Conservation (phyloP, 2,113 vertebrate species). For the Hirundichthys speculiger region DNA sequence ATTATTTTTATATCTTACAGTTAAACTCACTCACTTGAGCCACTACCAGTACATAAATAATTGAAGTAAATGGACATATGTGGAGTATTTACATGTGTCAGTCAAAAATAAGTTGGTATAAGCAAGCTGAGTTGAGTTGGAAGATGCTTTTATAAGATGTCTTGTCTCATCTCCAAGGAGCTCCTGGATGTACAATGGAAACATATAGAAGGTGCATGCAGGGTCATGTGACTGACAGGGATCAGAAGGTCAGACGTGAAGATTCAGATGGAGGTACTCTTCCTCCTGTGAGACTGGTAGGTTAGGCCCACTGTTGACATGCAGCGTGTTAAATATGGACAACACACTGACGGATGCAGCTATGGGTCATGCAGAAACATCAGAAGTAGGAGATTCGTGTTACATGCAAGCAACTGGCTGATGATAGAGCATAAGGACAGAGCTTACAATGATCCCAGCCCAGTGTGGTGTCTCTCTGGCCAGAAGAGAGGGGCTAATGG, state of each 20-base stretch:
- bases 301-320: slow-evolving; percentile 34
- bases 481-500: slow-evolving; percentile 90
- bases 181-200: slow-evolving; percentile 14
- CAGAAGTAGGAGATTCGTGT: slow-evolving; percentile 16
- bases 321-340: slow-evolving; percentile 15
- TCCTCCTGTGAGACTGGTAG: neutral
- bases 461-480: slow-evolving; percentile 96
- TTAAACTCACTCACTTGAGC: too few species aligned
- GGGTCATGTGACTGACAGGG: slow-evolving; percentile 11
- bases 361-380: slow-evolving; percentile 48
- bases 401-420: slow-evolving; percentile 61
- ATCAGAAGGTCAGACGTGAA: slow-evolving; percentile 10
- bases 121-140: neutral
- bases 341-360: neutral
- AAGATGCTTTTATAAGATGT: slow-evolving; percentile 22
- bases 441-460: slow-evolving; percentile 98
- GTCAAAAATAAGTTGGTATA: too few species aligned
- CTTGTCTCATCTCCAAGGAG: slow-evolving; percentile 12
- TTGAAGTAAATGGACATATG: too few species aligned
- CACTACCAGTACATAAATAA: too few species aligned
- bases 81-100: too few species aligned
- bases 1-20: too few species aligned
- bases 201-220: slow-evolving; percentile 15
- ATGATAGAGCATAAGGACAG: slow-evolving; percentile 26
- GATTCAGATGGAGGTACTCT: slow-evolving; percentile 21